Base-by-base conservation (phyloP, 2,797 vertebrate species). In the Poeciliopsis turneri region DNA sequence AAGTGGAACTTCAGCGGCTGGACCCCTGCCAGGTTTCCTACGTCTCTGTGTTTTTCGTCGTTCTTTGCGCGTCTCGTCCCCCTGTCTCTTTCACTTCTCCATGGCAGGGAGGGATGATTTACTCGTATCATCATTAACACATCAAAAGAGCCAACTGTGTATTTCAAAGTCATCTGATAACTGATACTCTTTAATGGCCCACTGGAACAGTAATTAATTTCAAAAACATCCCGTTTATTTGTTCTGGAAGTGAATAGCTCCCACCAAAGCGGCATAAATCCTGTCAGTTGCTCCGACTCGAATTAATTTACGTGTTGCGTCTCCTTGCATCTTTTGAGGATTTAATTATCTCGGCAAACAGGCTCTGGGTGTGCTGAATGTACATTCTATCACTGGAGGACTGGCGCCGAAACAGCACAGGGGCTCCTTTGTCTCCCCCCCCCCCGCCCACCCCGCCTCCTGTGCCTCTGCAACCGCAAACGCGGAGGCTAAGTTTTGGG, bases 291-390 rank as follows among this genome's bases (percentile, higher is more conserved):
- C 92, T 78, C 85, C 87, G 79, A 88, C 90, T 90, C 92, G 93
- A 92, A 94, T 92, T 92, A 94, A 93, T 93, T 93, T 92, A 93
- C 90, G 88, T 92, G 92, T 91, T 88, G 87, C 86, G 82, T 94
- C 90, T 94, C 89, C 84, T 85, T 78, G 80, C 91, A 86, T 95
- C 92, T 93, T 93, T 92, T 93, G 92, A 95, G 93, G 93, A 94
- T 94, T 91, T 93, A 94, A 94, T 95, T 95, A 95, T 94, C 92
- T 94, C 83, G 28, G 89, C 93, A 93, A 93, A 94, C 92, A 94
- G 92, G 82, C 93, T 88, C 82, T 86, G 90, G 90, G 80, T 86
- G 88, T 86, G 87, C 79, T 87, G 87, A 86, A 90, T 89, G 87
- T 93, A 92, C 85, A 68, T 92, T 84, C 82, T 81, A 85, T 89